Percentiles rank a stretch among this genome's conserved stretches.
Conservation (phyloP, 2,113 vertebrate genomes). For the Aptenodytes forsteri region DNA sequence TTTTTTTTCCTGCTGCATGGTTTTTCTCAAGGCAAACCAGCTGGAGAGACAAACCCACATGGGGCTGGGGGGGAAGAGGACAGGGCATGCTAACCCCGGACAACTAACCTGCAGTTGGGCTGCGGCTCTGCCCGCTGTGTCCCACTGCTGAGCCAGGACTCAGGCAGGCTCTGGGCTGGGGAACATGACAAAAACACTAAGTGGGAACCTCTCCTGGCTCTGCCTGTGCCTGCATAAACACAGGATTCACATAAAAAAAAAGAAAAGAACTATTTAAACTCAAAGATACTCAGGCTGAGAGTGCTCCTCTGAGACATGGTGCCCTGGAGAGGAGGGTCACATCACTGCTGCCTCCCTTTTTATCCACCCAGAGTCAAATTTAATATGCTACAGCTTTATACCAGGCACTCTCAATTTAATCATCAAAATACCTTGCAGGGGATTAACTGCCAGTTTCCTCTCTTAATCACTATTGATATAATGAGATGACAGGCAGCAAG, state of each 20-base stretch:
- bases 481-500: background rate
- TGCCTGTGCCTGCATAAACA: background rate
- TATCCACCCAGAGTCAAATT: background rate
- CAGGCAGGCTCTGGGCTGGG: background rate
- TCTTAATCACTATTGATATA: slow-evolving; percentile 1
- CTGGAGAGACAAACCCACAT: background rate
- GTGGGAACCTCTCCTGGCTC: background rate
- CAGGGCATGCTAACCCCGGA: background rate
- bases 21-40: background rate
- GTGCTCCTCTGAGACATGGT: background rate
- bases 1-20: background rate
- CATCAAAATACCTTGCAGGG: slow-evolving; percentile 22
- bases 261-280: background rate
- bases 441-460: slow-evolving; percentile 29
- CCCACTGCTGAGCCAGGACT: background rate
- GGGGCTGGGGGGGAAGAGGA: background rate
- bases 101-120: background rate
- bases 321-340: background rate
- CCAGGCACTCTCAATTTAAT: background rate
- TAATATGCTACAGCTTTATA: background rate
- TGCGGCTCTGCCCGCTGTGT: fast-evolving
- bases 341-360: background rate
- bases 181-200: background rate
- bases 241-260: background rate
- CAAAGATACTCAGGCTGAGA: background rate